Percentiles rank a stretch among this genome's conserved stretches.
Conservation (phyloP, 2,113 vertebrate genomes). For the Pungitius pungitius region DNA sequence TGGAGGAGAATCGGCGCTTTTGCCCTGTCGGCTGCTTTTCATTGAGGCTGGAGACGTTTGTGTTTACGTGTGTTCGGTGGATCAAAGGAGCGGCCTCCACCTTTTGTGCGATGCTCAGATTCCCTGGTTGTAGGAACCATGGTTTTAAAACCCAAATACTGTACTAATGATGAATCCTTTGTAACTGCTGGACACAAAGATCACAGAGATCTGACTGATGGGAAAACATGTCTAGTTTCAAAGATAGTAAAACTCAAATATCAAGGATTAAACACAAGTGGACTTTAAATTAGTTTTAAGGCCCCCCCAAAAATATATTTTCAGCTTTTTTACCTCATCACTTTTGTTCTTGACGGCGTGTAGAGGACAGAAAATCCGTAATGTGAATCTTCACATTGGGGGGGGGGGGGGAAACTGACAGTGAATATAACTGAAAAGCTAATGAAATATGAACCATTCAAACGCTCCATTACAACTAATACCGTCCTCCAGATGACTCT, state of each 20-base stretch:
- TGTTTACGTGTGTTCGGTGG: not conserved
- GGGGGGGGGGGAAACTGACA: not conserved
- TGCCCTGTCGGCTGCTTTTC: not conserved
- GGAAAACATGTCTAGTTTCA: not conserved
- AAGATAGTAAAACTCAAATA: not conserved
- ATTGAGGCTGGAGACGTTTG: not conserved
- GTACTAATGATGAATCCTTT: not conserved
- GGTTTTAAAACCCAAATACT: not conserved
- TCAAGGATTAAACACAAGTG: not conserved
- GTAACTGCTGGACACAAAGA: not conserved
- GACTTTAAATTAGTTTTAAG: not conserved
- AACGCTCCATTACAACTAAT: not conserved
- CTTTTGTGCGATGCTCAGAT: not conserved
- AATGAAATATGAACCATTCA: not conserved
- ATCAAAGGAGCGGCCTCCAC: not conserved
- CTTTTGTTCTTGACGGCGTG: not conserved
- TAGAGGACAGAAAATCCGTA: not conserved
- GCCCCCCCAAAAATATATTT: not conserved
- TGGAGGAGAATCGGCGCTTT: constrained; percentile 7
- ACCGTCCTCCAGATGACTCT: not conserved
- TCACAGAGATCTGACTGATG: not conserved
- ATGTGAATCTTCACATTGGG: not conserved
- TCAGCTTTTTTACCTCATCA: not conserved
- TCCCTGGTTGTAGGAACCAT: no score
- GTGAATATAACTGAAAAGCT: not conserved